Percentiles rank a stretch among this genome's conserved stretches.
phyloP scores from a whole-genome alignment of 2,797 vertebrate genomes.

The Tapera naevia region DNA sequence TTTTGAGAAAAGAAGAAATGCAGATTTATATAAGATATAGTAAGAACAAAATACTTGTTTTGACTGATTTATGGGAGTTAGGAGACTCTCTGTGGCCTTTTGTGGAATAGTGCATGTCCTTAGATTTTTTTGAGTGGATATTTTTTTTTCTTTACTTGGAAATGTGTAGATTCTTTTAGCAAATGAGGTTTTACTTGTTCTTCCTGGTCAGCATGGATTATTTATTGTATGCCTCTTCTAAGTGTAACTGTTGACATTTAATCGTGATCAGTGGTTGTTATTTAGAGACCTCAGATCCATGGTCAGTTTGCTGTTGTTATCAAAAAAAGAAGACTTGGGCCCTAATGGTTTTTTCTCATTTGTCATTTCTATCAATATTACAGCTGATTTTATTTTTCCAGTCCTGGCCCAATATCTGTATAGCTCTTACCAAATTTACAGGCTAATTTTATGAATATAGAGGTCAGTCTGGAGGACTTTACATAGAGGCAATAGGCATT shows the following conservation, averaged over 20 bases:
- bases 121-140: neutral
- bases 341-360: neutral
- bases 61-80: neutral
- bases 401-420: neutral
- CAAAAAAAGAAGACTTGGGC: neutral
- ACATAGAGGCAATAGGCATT: neutral
- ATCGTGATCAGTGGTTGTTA: neutral
- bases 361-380: neutral
- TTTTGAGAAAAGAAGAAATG: neutral
- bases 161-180: neutral
- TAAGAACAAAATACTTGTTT: neutral
- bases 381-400: neutral
- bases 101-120: neutral
- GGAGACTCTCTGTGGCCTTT: neutral
- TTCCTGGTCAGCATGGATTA: neutral
- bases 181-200: neutral
- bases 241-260: neutral
- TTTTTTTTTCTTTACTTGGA: neutral
- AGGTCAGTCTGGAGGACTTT: neutral
- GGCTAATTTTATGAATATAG: neutral
- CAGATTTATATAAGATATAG: neutral
- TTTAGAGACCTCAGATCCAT: neutral
- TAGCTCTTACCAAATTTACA: neutral
- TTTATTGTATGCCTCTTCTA: neutral
- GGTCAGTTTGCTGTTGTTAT: neutral